Evolutionary conservation across 2,797 vertebrate genomes (phyloP), one percentile per base, ranked within the genome.

Genomic region (Sebastes diploproa): DNA sequence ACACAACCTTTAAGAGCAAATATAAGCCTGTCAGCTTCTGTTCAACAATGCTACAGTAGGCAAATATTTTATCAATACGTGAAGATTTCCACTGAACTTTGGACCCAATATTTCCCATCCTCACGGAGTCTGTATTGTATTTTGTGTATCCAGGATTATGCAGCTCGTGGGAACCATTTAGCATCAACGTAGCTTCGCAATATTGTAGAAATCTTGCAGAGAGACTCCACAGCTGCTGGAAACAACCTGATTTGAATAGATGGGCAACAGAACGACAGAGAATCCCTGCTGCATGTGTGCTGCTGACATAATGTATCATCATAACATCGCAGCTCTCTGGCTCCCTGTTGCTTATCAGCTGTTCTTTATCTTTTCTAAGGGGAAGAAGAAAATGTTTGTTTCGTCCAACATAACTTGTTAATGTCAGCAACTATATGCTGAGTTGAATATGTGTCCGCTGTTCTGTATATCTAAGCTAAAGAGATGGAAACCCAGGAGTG

Each of bases 161-260:
- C 25, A 32, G 71, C 22, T 54, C 9, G 69, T 89, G 81, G 80
- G 78, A 90, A 90, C 81, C 77, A 62, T 85, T 83, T 55, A 68
- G 54, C 67, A 54, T 80, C 63, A 82, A 50, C 72, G 32, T 30
- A 64, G 54, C 65, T 25, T 56, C 9, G 55, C 72, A 82, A 80
- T 63, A 65, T 65, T 74, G 77, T 54, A 55, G 20, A 78, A 84
- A 71, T 87, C 61, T 75, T 81, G 69, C 16, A 55, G 29, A 34
- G 58, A 78, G 34, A 77, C 72, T 79, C 60, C 63, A 25, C 32
- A 76, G 80, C 67, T 82, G 66, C 66, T 77, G 82, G 27, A 79
- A 70, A 80, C 63, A 72, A 58, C 52, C 54, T 64, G 66, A 81
- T 80, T 76, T 84, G 64, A 91, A 86, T 86, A 81, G 13, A 42